Conservation (phyloP, 1,140 invertebrate genomes). For the Sarcophaga peregrina region DNA sequence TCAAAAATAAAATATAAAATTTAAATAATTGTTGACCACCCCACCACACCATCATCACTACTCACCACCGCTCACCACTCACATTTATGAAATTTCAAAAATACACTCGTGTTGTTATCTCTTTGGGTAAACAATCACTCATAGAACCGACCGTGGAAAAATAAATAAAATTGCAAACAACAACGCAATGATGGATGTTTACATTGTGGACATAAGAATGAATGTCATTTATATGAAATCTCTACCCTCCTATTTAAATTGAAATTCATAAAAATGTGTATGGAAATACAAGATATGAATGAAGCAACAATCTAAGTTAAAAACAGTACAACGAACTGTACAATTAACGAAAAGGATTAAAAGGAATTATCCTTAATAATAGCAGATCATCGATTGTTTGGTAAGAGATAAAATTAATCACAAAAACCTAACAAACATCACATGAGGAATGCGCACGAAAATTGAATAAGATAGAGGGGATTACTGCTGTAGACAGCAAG, state of each 20-base stretch:
- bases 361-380: too few relatives aligned
- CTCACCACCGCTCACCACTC: neutral
- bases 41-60: neutral
- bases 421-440: neutral
- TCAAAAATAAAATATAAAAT: neutral
- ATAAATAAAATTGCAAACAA: neutral
- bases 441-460: neutral
- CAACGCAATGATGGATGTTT: neutral
- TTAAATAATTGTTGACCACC: neutral
- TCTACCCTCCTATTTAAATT: neutral
- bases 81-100: too few relatives aligned
- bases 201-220: neutral
- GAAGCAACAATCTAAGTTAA: too few relatives aligned
- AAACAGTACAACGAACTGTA: too few relatives aligned
- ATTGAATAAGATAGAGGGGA: too few relatives aligned
- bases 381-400: too few relatives aligned
- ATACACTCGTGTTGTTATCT: neutral
- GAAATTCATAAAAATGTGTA: too few relatives aligned
- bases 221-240: neutral
- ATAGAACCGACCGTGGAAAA: neutral
- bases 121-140: neutral
- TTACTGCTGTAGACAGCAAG: too few relatives aligned
- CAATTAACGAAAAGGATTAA: too few relatives aligned
- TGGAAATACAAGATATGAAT: too few relatives aligned
- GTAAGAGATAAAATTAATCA: neutral